Evolutionary conservation across 2,113 vertebrate genomes (phyloP), one percentile per base, ranked within the genome.

Genomic region (Chaetura pelagica): DNA sequence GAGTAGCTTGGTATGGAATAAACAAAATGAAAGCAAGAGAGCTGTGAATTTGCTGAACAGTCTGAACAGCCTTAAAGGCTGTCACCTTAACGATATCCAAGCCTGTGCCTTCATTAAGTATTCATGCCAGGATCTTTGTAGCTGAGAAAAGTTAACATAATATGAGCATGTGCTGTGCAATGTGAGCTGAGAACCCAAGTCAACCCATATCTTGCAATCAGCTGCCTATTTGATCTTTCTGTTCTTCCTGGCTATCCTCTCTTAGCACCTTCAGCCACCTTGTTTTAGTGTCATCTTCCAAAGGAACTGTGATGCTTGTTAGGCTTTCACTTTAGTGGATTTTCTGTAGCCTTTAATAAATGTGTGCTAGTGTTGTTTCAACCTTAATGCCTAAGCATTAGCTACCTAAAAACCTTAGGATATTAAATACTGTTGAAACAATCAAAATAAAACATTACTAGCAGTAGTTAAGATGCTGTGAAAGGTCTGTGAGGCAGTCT

Each of bases 81-180:
- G 87, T 93, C 69, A 51, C 89, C 66, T 62, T 91, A 73, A 66
- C 0, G 66, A 71, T 95, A 92, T 58, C 72, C 82, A 90, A 85
- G 57, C 85, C 74, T 68, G n/a, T 3, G 9, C 74, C 57, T 89
- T 93, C 63, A 67, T 94, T 54, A 95, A 92, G 26, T 86, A 92
- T 96, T 94, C 83, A 78, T 90, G 75, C 64, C 18, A 71, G 48
- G 59, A 91, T 95, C 84, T 89, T 87, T 67, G 79, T 87, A 87
- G 75, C 84, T 85, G 64, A 69, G 87, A 69, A 66, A 88, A 93
- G 84, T 93, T 86, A 80, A 79, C 71, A 74, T 81, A 68, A 82
- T 88, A 72, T 80, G 71, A 85, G 78, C 78, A 51, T 83, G 93
- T 94, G 86, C 91, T 64, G 30, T 76, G 81, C 72, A 82, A 3